A percentile compares a stretch with the other conserved stretches of the same genome.
These are phyloP conservation scores for Littorina saxatilis DNA, from an alignment of 1,140 invertebrate species.

Conservation along the genomic window DNA sequence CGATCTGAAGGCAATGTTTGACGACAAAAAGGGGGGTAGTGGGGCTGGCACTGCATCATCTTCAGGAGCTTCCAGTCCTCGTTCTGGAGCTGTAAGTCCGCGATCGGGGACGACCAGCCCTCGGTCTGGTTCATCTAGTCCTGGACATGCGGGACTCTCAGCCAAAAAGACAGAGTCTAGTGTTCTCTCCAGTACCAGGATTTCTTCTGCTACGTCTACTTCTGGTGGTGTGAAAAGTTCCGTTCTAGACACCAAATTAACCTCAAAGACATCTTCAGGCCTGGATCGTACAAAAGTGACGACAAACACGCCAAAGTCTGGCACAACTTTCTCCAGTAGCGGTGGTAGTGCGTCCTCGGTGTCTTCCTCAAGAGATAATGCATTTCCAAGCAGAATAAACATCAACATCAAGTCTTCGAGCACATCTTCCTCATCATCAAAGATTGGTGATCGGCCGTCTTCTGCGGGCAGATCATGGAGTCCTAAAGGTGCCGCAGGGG, in stretches of 20 bases:
- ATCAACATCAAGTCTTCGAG: constrained; percentile 18
- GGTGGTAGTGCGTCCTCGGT: constrained; percentile 8
- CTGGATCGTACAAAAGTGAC: background rate
- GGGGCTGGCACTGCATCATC: background rate
- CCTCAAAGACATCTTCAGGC: background rate
- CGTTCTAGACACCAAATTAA: background rate
- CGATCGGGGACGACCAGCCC: constrained; percentile 33
- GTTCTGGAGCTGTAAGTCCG: constrained; percentile 9
- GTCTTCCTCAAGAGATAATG: constrained; percentile 29
- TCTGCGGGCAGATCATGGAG: constrained; percentile 4
- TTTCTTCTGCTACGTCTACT: background rate
- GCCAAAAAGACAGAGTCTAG: constrained; percentile 7
- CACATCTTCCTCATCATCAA: constrained; percentile 30
- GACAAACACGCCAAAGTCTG: background rate
- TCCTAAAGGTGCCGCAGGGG: constrained; percentile 5
- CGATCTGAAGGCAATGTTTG: constrained; percentile 53
- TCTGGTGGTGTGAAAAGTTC: background rate
- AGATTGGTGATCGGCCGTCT: background rate
- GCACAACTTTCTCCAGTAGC: background rate
- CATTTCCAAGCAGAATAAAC: constrained; percentile 31
- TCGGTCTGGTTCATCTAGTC: background rate
- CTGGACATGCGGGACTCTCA: background rate
- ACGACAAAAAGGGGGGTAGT: constrained; percentile 18
- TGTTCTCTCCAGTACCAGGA: background rate
- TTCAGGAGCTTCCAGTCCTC: constrained; percentile 9